Evolutionary conservation across 2,888 invertebrate species (phyloP).

Genomic region (Drosophila emarginata): DNA sequence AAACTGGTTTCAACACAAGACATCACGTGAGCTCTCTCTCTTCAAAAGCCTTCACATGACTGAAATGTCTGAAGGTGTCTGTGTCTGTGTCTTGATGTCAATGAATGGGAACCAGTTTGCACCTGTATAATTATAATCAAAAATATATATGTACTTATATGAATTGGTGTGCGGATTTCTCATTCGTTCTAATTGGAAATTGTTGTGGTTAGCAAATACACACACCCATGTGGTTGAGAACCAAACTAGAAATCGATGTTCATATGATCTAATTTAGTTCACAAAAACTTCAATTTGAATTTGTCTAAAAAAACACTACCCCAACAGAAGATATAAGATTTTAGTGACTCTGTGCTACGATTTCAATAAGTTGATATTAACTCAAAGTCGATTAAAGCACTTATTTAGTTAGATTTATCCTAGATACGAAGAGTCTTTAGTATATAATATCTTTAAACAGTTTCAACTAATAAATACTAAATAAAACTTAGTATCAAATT

Average conservation of each 20-base stretch:
- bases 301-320: too few relatives aligned
- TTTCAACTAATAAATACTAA: constrained; percentile 13
- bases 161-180: neutral
- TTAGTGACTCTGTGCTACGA: too few relatives aligned
- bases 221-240: constrained; percentile 16
- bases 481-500: neutral
- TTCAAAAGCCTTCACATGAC: constrained; percentile 15
- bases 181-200: constrained; percentile 31
- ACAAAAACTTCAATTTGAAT: neutral
- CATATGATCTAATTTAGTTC: neutral
- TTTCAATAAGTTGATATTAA: too few relatives aligned
- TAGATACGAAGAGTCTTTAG: too few relatives aligned
- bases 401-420: too few relatives aligned
- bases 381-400: too few relatives aligned
- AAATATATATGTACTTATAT: neutral
- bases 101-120: constrained; percentile 2
- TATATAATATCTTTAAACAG: constrained; percentile 8
- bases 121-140: neutral
- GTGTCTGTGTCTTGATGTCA: neutral
- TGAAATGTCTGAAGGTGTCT: neutral
- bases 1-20: neutral
- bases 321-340: too few relatives aligned
- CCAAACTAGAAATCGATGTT: neutral
- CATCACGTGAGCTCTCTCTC: constrained; percentile 14
- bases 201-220: neutral